phyloP scores from a whole-genome alignment of 2,888 invertebrate species.

The Magallana nippona region DNA sequence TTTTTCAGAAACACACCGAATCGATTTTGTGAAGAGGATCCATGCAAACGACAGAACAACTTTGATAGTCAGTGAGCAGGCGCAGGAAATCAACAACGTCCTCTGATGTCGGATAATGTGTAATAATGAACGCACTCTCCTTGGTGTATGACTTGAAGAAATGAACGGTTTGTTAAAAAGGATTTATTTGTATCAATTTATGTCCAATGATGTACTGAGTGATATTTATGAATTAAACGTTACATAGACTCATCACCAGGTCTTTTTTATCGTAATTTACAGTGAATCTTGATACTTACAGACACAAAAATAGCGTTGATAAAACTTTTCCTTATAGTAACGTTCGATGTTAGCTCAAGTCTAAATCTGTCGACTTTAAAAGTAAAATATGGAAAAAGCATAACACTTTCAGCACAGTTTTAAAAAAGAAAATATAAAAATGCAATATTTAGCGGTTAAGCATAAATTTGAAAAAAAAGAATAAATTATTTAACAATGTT shows the following conservation, averaged over 20 bases:
- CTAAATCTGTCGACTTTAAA: neutral
- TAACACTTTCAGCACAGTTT: neutral
- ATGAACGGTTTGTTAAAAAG: too few relatives aligned
- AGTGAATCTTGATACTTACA: neutral
- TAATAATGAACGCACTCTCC: neutral
- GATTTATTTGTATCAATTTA: too few relatives aligned
- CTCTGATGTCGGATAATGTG: neutral
- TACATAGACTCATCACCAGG: too few relatives aligned
- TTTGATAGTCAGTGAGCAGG: neutral
- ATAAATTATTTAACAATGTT: too few relatives aligned
- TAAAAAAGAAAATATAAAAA: too few relatives aligned
- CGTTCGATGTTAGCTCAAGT: neutral
- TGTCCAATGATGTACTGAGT: too few relatives aligned
- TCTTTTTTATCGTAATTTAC: too few relatives aligned
- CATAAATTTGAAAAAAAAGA: too few relatives aligned
- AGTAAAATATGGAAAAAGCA: neutral
- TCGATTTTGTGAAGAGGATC: neutral
- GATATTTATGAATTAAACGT: too few relatives aligned
- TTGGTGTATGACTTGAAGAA: neutral
- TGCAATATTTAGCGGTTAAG: too few relatives aligned
- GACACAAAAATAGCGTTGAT: neutral
- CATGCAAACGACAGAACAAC: neutral
- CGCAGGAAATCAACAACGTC: neutral
- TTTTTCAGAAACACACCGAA: neutral
- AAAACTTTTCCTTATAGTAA: neutral